Evolutionary conservation across 2,797 vertebrate species (phyloP).

Genomic region (Xiphorhynchus erythropygius): DNA sequence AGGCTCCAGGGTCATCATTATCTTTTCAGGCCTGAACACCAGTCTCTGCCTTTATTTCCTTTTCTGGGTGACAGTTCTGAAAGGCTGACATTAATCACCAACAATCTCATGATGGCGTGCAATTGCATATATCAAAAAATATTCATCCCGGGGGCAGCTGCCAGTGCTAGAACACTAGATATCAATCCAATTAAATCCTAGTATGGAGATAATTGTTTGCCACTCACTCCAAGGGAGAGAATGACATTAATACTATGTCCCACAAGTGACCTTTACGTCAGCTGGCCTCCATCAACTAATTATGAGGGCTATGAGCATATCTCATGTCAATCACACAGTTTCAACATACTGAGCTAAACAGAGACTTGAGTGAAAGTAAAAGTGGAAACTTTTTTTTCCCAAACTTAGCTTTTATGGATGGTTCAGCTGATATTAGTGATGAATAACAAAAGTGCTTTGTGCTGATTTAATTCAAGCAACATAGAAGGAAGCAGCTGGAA

Average conservation of each 20-base stretch:
- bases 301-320: not conserved
- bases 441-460: not conserved
- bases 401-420: not conserved
- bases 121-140: slow-evolving; percentile 40
- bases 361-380: not conserved
- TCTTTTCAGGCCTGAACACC: not conserved
- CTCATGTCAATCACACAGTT: not conserved
- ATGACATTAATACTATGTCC: slow-evolving; percentile 35
- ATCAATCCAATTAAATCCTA: slow-evolving; percentile 53
- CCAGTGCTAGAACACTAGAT: slow-evolving; percentile 15
- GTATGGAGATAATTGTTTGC: slow-evolving; percentile 63
- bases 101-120: not conserved
- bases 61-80: slow-evolving; percentile 27
- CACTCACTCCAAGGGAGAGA: slow-evolving; percentile 27
- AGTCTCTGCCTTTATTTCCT: slow-evolving; percentile 7
- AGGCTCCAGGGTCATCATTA: slow-evolving; percentile 20
- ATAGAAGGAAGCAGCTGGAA: not conserved
- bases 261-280: not conserved
- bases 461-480: not conserved
- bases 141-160: slow-evolving; percentile 22
- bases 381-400: not conserved
- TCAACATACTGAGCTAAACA: not conserved
- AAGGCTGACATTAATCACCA: slow-evolving; percentile 29
- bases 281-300: not conserved
- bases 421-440: not conserved